phyloP scores from a whole-genome alignment of 2,113 vertebrate species.

The Saguinus midas region DNA sequence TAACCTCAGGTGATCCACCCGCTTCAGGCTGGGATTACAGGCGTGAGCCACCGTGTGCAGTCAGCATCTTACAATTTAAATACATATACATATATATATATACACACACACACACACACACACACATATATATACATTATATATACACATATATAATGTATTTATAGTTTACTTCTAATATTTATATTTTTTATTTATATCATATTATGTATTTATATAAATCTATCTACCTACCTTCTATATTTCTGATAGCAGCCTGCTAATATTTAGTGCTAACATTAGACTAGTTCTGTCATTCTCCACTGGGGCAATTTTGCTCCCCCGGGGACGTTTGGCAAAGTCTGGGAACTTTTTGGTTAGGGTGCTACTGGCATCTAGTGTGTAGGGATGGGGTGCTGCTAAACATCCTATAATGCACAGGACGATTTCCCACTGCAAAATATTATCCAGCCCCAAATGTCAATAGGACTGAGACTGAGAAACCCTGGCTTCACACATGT shows the following conservation, averaged over 20 bases:
- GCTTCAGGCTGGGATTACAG: too few relatives aligned
- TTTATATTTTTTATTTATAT: neutral
- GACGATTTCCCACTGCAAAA: neutral
- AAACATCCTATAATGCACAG: neutral
- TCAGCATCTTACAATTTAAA: neutral
- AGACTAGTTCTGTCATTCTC: neutral
- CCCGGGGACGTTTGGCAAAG: neutral
- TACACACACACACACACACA: too few relatives aligned
- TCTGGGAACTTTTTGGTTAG: neutral
- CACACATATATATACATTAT: neutral
- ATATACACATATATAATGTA: fast-evolving
- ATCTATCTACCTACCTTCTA: neutral
- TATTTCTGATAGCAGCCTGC: neutral
- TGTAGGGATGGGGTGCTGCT: neutral
- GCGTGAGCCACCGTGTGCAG: too few relatives aligned
- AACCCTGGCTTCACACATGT: neutral
- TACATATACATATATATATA: neutral
- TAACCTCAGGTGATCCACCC: too few relatives aligned
- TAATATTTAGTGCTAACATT: neutral
- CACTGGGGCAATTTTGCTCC: neutral
- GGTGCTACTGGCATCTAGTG: neutral
- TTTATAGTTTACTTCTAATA: neutral
- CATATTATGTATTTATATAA: neutral
- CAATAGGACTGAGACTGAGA: neutral
- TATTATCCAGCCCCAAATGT: neutral